Evolutionary conservation across 2,113 vertebrate genomes (phyloP).

Genomic region (Takifugu flavidus): DNA sequence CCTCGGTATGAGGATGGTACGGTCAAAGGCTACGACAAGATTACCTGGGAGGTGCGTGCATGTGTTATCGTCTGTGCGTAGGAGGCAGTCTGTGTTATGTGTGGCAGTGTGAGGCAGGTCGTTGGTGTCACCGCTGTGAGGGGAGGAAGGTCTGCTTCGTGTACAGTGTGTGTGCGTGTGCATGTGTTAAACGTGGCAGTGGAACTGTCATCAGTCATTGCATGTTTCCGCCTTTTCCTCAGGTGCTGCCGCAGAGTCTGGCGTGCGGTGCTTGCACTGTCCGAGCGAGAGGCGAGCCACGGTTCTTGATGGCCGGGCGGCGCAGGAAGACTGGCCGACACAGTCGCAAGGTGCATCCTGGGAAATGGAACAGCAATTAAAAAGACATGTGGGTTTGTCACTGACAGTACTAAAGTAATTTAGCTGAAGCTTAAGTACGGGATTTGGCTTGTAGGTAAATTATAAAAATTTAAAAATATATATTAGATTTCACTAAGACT

Average conservation of each 20-base stretch:
- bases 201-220: constrained; percentile 69
- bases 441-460: no score
- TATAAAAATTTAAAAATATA: no score
- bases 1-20: constrained; percentile 57
- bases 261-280: constrained; percentile 86
- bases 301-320: constrained; percentile 81
- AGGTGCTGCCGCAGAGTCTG: constrained; percentile 66
- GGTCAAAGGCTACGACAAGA: constrained; percentile 29
- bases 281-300: constrained; percentile 80
- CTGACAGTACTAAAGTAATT: neutral
- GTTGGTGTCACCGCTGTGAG: constrained; percentile 17
- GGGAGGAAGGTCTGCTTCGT: neutral
- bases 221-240: constrained; percentile 76
- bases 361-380: constrained; percentile 7
- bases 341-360: constrained; percentile 94
- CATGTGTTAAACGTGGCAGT: constrained; percentile 21
- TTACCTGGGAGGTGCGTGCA: neutral
- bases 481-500: no score
- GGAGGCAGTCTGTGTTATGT: constrained; percentile 20
- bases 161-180: constrained; percentile 11
- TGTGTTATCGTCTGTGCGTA: no score
- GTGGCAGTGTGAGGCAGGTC: constrained; percentile 59
- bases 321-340: constrained; percentile 83
- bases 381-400: neutral
- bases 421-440: no score